Conservation (phyloP, 2,797 vertebrate genomes). For the Gobionotothen gibberifrons region DNA sequence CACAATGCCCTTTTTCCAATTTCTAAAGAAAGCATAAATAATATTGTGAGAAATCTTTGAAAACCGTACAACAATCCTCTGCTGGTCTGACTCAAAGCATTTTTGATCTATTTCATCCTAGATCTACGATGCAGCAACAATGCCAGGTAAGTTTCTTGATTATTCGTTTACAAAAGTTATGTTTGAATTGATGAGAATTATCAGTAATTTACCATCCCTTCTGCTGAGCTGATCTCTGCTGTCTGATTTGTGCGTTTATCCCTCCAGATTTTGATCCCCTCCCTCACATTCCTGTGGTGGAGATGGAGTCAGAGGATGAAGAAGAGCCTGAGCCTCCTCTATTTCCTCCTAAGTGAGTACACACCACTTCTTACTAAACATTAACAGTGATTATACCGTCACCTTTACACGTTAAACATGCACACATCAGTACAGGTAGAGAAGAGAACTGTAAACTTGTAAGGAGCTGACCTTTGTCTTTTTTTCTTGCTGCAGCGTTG, state of each 20-base stretch:
- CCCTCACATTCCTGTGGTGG: slow-evolving; percentile 84
- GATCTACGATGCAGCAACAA: slow-evolving; percentile 69
- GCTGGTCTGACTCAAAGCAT: not conserved
- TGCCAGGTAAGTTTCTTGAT: slow-evolving; percentile 75
- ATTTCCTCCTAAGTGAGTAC: slow-evolving; percentile 76
- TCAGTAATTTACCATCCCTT: too few species aligned
- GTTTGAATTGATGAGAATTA: not conserved
- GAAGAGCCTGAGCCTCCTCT: slow-evolving; percentile 34
- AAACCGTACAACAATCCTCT: not conserved
- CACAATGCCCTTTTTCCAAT: too few species aligned
- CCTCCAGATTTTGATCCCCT: slow-evolving; percentile 79
- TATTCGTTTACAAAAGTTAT: not conserved
- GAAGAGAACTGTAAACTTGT: not conserved
- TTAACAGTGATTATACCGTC: not conserved
- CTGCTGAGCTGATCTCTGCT: not conserved
- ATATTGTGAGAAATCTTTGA: not conserved
- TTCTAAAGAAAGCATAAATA: not conserved
- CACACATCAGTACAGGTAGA: not conserved
- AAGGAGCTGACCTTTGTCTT: not conserved
- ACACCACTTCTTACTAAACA: not conserved
- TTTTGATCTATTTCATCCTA: slow-evolving; percentile 34
- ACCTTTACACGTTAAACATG: not conserved
- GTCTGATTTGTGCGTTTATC: not conserved
- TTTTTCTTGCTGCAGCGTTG: slow-evolving; percentile 65
- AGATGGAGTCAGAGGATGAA: slow-evolving; percentile 82